Base-by-base conservation (phyloP, 2,113 vertebrate species). In the Petaurus breviceps region DNA sequence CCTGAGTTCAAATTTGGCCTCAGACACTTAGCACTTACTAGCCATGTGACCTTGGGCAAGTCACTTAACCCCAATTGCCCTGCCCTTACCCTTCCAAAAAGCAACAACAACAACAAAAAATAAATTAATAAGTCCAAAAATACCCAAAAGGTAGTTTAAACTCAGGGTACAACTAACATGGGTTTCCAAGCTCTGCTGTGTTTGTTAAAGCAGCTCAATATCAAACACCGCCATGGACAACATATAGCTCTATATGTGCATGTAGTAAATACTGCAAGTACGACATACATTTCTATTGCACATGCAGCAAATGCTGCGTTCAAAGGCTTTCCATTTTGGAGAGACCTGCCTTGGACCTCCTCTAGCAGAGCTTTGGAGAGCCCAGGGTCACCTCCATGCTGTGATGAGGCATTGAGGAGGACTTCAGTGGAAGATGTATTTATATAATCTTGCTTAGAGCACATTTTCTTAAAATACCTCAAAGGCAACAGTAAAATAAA, bases 401-500 rank as follows among this genome's bases (percentile, higher is more conserved):
- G 43, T 43, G 68, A 43, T 22, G 68, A 84, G 68, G 68, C 68
- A 84, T 11, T 84, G n/a, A 84, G n/a, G 68, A 84, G n/a, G 68
- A 84, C 19, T 84, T 23, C 68, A 43, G 68, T 84, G n/a, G 19
- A 84, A 43, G 19, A 43, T 43, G 16, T 84, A 84, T 84, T 84
- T 84, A 84, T 43, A 89, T 12, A 49, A 50, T 46, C 90, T 53
- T 54, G 37, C 26, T 49, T 47, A 24, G 90, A 46, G 11, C 61
- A 61, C 50, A 2, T 94, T 92, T 90, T 84, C 95, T 84, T 91
- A 16, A 92, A 89, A 49, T 49, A 26, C 14, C 89, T 93, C 49
- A 57, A 51, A 68, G 61, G n/a, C 37, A 90, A 43, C 10, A 52
- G n/a, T 50, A 93, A 95, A 96, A 96, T 77, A 46, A 90, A 52